Conservation (phyloP, 2,888 invertebrate genomes). For the Catocala fraxini region DNA sequence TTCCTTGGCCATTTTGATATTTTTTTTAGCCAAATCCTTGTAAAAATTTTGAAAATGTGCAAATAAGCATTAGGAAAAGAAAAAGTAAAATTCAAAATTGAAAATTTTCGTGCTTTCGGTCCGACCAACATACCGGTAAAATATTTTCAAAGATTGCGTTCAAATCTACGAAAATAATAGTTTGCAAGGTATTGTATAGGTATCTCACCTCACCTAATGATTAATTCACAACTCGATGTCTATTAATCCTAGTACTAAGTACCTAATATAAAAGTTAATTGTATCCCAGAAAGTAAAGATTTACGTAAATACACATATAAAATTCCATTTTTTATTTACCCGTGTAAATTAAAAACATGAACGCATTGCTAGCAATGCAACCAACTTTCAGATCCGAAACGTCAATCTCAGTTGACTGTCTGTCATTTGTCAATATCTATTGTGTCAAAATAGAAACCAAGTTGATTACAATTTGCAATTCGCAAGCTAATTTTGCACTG, state of each 20-base stretch:
- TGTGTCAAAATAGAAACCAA: neutral
- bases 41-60: slow-evolving; percentile 35
- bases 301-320: too few species aligned
- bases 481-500: neutral
- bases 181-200: neutral
- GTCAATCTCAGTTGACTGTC: neutral
- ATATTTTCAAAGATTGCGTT: neutral
- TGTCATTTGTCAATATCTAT: neutral
- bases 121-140: slow-evolving; percentile 23
- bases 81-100: slow-evolving; percentile 42
- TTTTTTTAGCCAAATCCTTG: slow-evolving; percentile 34
- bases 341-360: neutral
- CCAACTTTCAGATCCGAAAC: neutral
- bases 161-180: neutral
- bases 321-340: too few species aligned
- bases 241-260: too few species aligned
- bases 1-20: slow-evolving; percentile 80
- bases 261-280: too few species aligned
- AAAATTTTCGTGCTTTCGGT: slow-evolving; percentile 29
- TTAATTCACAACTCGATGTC: too few species aligned
- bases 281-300: too few species aligned
- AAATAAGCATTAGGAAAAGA: slow-evolving; percentile 22
- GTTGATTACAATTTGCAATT: too few species aligned
- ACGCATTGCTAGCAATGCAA: neutral
- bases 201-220: too few species aligned